A percentile compares a stretch with the other conserved stretches of the same genome.
These are phyloP conservation scores for Phycodurus eques DNA, from an alignment of 2,113 vertebrate genomes.

Conservation along the genomic window DNA sequence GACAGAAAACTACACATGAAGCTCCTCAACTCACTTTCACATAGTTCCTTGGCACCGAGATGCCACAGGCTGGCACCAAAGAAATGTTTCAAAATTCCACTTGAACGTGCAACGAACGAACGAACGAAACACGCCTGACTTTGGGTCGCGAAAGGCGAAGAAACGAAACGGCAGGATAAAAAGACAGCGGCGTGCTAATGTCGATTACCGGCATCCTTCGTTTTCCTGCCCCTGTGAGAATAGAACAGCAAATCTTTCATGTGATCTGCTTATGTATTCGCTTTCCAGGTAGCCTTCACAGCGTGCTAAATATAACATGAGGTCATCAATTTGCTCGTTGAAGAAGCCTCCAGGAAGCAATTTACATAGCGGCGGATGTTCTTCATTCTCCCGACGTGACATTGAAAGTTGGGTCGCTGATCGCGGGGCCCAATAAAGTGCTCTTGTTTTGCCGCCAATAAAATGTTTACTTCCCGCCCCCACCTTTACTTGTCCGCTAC, in stretches of 20 bases:
- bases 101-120: too few species aligned
- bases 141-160: neutral
- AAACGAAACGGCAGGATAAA: constrained; percentile 36
- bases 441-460: constrained; percentile 19
- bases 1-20: too few species aligned
- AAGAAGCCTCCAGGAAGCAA: constrained; percentile 16
- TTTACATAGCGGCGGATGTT: neutral
- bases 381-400: constrained; percentile 9
- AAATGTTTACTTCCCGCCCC: constrained; percentile 23
- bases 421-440: constrained; percentile 28
- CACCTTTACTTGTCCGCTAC: constrained; percentile 3
- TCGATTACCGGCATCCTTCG: constrained; percentile 37
- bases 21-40: too few species aligned
- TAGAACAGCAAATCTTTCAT: constrained; percentile 32
- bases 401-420: constrained; percentile 18
- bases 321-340: constrained; percentile 27
- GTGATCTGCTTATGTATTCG: constrained; percentile 31
- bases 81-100: too few species aligned
- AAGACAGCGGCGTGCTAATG: constrained; percentile 22
- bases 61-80: too few species aligned
- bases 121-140: too few species aligned
- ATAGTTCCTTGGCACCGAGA: too few species aligned
- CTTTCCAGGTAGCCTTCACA: constrained; percentile 30
- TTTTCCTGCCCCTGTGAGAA: constrained; percentile 26
- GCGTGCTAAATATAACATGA: constrained; percentile 35